Evolutionary conservation across 92 coral and sea anemone species (phyloP), one percentile per base, ranked within the genome.

Genomic region (Anthopleura xanthogrammica): DNA sequence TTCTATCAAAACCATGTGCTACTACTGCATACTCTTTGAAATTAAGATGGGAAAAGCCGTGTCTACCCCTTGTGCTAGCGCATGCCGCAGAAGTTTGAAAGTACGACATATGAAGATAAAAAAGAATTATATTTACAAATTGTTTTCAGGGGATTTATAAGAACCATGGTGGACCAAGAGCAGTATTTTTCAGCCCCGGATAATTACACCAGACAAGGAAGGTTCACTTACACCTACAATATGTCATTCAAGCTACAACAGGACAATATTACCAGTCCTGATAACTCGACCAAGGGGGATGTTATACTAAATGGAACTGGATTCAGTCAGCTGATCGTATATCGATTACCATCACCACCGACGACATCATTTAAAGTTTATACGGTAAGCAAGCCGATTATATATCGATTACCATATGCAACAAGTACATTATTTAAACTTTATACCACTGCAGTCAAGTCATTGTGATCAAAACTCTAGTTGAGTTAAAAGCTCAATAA

Each of bases 301-400:
- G 97, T 96, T 55, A 92, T 96, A 72, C 80, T 96, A 55, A 86
- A 72, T 41, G 99, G 99, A 78, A 93, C 72, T 72, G 91, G 90
- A 90, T 94, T 96, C 86, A 78, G 48, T 52, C 91, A 92, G 76
- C 89, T 83, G 11, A 87, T 96, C 81, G 98, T 96, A 41, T 76
- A 92, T 43, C 87, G 90, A 80, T 85, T 95, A 75, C 83, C 78
- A 56, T 70, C 79, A 5, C 85, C 88, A 36, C 98, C 98, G 12
- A 85, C 84, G 73, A 42, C 43, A 0, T 64, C 0, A 11, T 90
- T 88, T 86, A 76, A 79, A 0, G 73, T 42, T 36, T 90, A 93
- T 74, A 86, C 87, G 90, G 98, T 94, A 56, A 83, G 94, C n/a
- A n/a, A 11, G 17, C 17, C 85, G 12, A 87, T 94, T 78, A 95